phyloP scores from a whole-genome alignment of 2,888 invertebrate species.

The Caenorhabditis sp. region DNA sequence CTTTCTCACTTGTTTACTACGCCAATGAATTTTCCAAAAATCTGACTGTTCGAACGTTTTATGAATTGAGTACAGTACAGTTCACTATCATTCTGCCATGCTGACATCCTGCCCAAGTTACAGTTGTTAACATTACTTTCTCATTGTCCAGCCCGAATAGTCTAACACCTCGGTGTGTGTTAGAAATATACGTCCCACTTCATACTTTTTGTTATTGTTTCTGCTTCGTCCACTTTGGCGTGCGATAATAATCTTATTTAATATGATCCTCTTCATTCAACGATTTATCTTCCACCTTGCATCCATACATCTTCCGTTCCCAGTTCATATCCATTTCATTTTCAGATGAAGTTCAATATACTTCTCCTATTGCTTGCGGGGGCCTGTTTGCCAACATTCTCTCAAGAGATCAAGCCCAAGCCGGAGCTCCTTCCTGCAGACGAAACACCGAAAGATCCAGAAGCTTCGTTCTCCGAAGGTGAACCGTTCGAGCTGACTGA shows the following conservation, averaged over 20 bases:
- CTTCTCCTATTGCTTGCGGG: conserved; percentile 53
- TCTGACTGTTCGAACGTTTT: conserved; percentile 9
- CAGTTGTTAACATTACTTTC: too few species aligned
- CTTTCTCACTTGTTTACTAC: conserved; percentile 44
- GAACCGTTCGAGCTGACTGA: conserved; percentile 60
- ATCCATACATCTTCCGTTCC: conserved; percentile 8
- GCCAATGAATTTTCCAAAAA: conserved; percentile 30
- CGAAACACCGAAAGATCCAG: conserved; percentile 56
- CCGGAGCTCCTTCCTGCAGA: conserved; percentile 55
- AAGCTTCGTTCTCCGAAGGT: conserved; percentile 52
- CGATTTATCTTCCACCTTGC: conserved; percentile 42
- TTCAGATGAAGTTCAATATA: conserved; percentile 51
- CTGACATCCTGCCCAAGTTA: too few species aligned
- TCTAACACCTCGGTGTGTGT: conserved; percentile 17
- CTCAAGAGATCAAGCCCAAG: conserved; percentile 59
- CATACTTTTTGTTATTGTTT: conserved; percentile 49
- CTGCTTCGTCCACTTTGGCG: conserved; percentile 28
- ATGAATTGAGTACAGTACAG: background rate
- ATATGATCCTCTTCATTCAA: conserved; percentile 45
- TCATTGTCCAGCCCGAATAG: too few species aligned
- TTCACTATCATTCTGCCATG: too few species aligned
- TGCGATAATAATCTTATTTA: conserved; percentile 47
- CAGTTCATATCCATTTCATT: conserved; percentile 1
- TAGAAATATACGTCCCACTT: conserved; percentile 19
- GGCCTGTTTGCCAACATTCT: conserved; percentile 28